Conservation (phyloP, 2,113 vertebrate species). For the Dendrocopos noguchii region DNA sequence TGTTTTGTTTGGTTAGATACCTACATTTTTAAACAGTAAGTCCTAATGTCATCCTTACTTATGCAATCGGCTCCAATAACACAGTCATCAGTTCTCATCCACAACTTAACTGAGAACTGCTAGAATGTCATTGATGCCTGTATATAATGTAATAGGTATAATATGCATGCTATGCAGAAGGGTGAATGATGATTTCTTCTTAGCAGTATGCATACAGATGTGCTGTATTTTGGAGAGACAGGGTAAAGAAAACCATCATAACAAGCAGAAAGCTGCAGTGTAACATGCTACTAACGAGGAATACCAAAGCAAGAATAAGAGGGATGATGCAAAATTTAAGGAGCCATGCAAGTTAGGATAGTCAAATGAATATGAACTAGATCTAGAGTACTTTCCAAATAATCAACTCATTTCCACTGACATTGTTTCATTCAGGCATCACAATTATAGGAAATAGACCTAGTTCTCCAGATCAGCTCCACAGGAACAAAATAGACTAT, state of each 20-base stretch:
- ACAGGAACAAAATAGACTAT: constrained; percentile 21
- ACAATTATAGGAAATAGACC: constrained; percentile 2
- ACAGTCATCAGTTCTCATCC: neutral
- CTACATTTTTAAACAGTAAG: neutral
- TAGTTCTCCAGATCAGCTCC: constrained; percentile 12
- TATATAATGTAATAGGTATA: neutral
- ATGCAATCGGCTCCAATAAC: neutral
- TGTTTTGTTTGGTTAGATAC: neutral
- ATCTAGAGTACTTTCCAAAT: constrained; percentile 9
- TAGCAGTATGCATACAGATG: neutral
- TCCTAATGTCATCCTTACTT: neutral
- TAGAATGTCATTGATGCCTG: neutral
- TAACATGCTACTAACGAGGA: neutral
- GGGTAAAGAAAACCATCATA: neutral
- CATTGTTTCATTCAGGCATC: neutral
- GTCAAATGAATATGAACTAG: constrained; percentile 4
- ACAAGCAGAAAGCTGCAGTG: neutral
- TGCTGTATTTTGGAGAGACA: neutral
- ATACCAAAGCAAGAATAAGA: constrained; percentile 5
- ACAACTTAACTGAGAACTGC: neutral
- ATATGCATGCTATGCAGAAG: neutral
- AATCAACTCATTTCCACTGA: constrained; percentile 32
- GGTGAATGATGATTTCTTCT: neutral
- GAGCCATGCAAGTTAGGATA: neutral
- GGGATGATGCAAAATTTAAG: neutral